Evolutionary conservation across 1,140 invertebrate genomes (phyloP).

Genomic region (Listronotus oregonensis): DNA sequence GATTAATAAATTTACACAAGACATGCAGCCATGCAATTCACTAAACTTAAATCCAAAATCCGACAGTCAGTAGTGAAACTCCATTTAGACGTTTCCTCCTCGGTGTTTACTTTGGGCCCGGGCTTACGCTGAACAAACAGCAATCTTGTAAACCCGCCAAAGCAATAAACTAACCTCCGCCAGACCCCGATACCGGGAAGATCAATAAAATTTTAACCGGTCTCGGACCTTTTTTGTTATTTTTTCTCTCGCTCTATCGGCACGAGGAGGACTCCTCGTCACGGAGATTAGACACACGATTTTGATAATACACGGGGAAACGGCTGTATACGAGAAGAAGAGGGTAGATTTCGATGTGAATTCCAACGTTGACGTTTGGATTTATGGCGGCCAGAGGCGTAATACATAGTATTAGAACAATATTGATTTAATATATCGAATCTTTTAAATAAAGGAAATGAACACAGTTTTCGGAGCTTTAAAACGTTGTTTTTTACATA

Average conservation of each 20-base stretch:
- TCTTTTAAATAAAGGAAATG: too few relatives aligned
- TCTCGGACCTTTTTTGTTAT: conserved; percentile 22
- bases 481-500: too few relatives aligned
- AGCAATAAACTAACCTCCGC: conserved; percentile 36
- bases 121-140: conserved; percentile 33
- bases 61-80: conserved; percentile 21
- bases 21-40: conserved; percentile 7
- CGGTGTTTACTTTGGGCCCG: conserved; percentile 22
- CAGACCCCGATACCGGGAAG: conserved; percentile 31
- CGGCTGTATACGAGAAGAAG: background rate
- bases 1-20: conserved; percentile 24
- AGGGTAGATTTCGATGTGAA: conserved; percentile 4
- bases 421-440: too few relatives aligned
- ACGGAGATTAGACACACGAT: conserved; percentile 31
- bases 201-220: conserved; percentile 37
- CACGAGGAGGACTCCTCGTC: conserved; percentile 14
- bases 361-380: conserved; percentile 3
- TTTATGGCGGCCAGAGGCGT: conserved; percentile 3
- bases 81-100: conserved; percentile 21
- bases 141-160: conserved; percentile 34
- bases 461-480: too few relatives aligned
- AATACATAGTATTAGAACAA: background rate
- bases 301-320: conserved; percentile 13
- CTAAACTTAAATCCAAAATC: conserved; percentile 14
- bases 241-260: conserved; percentile 21